Evolutionary conservation across 1,140 invertebrate species (phyloP), one percentile per base, ranked within the genome.

Genomic region (Platorchestia sp.): DNA sequence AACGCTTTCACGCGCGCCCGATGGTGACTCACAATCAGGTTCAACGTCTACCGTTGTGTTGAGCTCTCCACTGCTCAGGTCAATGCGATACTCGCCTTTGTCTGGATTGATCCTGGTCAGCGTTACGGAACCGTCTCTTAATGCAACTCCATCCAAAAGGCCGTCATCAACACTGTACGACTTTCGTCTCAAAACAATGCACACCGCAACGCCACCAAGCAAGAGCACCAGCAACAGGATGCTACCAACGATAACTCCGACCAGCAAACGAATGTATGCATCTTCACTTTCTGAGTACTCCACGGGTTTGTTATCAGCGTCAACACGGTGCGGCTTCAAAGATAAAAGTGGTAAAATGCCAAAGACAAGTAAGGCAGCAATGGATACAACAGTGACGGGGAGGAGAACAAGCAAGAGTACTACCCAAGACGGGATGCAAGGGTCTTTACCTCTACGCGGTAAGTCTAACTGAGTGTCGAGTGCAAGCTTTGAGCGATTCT

Each of bases 211-310:
- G 0, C 91, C 91, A 93, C 91, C 91, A 93, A 44, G 36, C 45
- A 93, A 27, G 45, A 93, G 91, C 91, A 93, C 44, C 91, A 93
- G 22, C 91, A 93, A 93, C 91, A 93, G 91, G 91, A 93, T 93
- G 91, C 91, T 47, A 93, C 91, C 91, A 44, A 93, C 45, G 91
- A 93, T 93, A 93, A 93, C 91, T 45, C 91, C 91, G 45, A 93
- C 43, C 45, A 93, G 45, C 43, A 93, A 45, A 40, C 91, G 91
- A 45, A 45, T 93, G 91, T 93, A 93, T 5, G 91, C 91, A 44
- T 44, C 91, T 44, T 45, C 43, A 93, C 3, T n/a, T 47, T 93
- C 91, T n/a, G 41, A 44, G 91, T 93, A 45, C 22, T 93, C 45
- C 40, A 93, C 91, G 7, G 91, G 44, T n/a, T 44, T 45, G 91